A percentile compares a stretch with the other conserved stretches of the same genome.
Conservation (phyloP, 2,888 invertebrate genomes). For the Acanthosepion lycidas region DNA sequence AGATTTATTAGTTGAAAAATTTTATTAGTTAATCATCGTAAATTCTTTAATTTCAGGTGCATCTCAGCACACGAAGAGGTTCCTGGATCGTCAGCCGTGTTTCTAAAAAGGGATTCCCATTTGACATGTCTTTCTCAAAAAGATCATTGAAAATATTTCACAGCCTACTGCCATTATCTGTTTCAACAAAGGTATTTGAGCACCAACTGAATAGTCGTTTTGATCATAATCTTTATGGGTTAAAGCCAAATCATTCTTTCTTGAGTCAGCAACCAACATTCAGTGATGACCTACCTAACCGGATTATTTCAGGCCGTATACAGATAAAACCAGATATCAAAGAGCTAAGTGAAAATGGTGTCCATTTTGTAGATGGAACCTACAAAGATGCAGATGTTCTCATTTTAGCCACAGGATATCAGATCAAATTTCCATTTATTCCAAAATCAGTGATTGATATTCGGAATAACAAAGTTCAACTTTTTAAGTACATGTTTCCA, state of each 20-base stretch:
- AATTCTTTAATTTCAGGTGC: slow-evolving; percentile 67
- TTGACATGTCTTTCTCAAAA: slow-evolving; percentile 60
- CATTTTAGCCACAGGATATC: slow-evolving; percentile 74
- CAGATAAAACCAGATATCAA: slow-evolving; percentile 69
- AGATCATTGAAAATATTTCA: slow-evolving; percentile 42
- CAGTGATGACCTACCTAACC: slow-evolving; percentile 75
- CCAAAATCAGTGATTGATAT: slow-evolving; percentile 66
- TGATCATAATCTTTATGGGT: slow-evolving; percentile 73
- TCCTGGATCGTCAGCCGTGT: slow-evolving; percentile 75
- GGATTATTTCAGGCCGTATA: slow-evolving; percentile 72
- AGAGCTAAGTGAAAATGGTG: slow-evolving; percentile 64
- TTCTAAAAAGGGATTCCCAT: slow-evolving; percentile 62
- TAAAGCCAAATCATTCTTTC: slow-evolving; percentile 72
- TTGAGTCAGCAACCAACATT: slow-evolving; percentile 72
- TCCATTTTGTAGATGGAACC: slow-evolving; percentile 70
- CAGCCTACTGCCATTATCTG: neutral
- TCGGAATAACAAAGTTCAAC: slow-evolving; percentile 66
- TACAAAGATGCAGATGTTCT: slow-evolving; percentile 71
- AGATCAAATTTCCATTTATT: slow-evolving; percentile 75
- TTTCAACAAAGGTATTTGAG: neutral
- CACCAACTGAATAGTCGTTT: slow-evolving; percentile 65
- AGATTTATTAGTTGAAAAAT: no score
- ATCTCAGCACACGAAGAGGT: slow-evolving; percentile 75
- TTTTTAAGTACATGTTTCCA: slow-evolving; percentile 75
- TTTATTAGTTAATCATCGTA: no score